phyloP scores from a whole-genome alignment of 2,113 vertebrate genomes.

The Ariopsis seemanni region DNA sequence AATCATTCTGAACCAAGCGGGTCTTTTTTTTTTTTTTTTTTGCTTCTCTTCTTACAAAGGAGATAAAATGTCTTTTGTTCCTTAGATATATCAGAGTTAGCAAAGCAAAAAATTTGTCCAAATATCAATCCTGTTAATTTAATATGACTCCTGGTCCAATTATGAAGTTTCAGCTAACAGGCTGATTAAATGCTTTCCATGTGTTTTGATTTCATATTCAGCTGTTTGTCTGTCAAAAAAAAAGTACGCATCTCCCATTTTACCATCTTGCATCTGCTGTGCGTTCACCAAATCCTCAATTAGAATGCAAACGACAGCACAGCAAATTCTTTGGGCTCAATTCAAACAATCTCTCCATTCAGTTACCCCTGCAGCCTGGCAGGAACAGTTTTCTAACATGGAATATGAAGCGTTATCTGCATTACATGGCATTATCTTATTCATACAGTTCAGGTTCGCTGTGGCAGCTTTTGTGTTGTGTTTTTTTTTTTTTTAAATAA shows the following conservation, averaged over 20 bases:
- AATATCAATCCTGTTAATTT: not conserved
- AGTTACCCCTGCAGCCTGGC: conserved; percentile 36
- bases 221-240: conserved; percentile 39
- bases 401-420: conserved; percentile 43
- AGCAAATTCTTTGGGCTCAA: conserved; percentile 54
- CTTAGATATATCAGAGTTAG: conserved; percentile 3
- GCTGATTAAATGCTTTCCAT: conserved; percentile 18
- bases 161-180: conserved; percentile 5
- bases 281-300: conserved; percentile 50
- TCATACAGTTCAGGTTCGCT: conserved; percentile 29
- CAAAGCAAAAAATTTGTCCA: not conserved
- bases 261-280: conserved; percentile 51
- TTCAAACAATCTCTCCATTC: conserved; percentile 52
- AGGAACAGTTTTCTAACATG: conserved; percentile 42
- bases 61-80: conserved; percentile 15
- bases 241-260: conserved; percentile 37
- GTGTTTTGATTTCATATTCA: conserved; percentile 40
- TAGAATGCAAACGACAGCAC: conserved; percentile 51
- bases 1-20: not conserved
- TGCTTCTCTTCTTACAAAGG: not conserved
- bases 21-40: not conserved
- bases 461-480: not conserved
- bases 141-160: too few species aligned
- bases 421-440: conserved; percentile 33
- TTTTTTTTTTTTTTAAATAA: not conserved